phyloP scores from a whole-genome alignment of 2,888 invertebrate species.

The Chromoteleia sp. region DNA sequence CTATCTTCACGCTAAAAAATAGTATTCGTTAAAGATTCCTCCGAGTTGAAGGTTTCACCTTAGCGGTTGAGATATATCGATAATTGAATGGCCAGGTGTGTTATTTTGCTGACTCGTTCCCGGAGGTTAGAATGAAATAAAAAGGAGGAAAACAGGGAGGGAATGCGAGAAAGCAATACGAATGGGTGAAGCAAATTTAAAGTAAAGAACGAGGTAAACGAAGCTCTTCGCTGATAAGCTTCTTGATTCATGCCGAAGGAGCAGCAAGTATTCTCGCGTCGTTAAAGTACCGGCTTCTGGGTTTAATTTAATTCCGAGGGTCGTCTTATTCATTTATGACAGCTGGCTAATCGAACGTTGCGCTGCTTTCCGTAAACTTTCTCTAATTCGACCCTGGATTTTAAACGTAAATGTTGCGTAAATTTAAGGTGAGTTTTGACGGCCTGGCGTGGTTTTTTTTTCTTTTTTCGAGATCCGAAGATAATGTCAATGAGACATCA shows the following conservation, averaged over 20 bases:
- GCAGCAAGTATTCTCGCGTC: conserved; percentile 45
- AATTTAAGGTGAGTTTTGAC: conserved; percentile 25
- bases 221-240: conserved; percentile 50
- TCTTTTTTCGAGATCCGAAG: conserved; percentile 27
- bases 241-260: conserved; percentile 41
- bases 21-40: conserved; percentile 44
- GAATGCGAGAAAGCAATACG: conserved; percentile 1
- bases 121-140: conserved; percentile 50
- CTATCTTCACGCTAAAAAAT: conserved; percentile 11
- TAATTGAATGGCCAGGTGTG: conserved; percentile 70
- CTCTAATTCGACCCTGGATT: conserved; percentile 42
- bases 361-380: conserved; percentile 27
- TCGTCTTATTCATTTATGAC: conserved; percentile 48
- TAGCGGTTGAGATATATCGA: conserved; percentile 59
- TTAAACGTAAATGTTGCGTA: conserved; percentile 14
- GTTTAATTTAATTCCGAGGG: conserved; percentile 55
- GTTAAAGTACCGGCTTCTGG: conserved; percentile 48
- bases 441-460: conserved; percentile 3
- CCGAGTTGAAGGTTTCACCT: conserved; percentile 42
- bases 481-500: conserved; percentile 50
- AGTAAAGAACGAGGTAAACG: conserved; percentile 45
- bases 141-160: conserved; percentile 19
- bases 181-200: conserved; percentile 53
- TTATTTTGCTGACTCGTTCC: conserved; percentile 64
- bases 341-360: conserved; percentile 61